A percentile compares a stretch with the other conserved stretches of the same genome.
Conservation (phyloP, 2,888 invertebrate genomes). For the Erynnis tages region DNA sequence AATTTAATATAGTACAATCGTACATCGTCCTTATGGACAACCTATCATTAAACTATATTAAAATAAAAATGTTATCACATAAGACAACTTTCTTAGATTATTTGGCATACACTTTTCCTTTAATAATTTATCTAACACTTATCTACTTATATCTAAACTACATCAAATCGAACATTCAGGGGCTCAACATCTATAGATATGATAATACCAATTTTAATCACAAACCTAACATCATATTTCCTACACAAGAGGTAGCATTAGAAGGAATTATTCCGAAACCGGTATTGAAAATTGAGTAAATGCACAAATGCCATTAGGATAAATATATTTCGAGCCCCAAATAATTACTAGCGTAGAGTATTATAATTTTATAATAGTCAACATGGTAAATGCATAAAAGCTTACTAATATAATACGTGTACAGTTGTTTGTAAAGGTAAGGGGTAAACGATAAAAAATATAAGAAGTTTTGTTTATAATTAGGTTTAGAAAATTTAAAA, state of each 20-base stretch:
- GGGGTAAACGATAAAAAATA: conserved; percentile 76
- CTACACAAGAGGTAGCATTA: conserved; percentile 44
- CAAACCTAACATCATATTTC: conserved; percentile 37
- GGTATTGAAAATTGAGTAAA: conserved; percentile 29
- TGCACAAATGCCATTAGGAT: conserved; percentile 36
- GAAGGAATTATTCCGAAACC: conserved; percentile 31
- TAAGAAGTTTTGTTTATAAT: conserved; percentile 48
- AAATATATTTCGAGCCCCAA: conserved; percentile 42
- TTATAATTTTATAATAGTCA: conserved; percentile 70
- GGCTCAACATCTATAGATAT: conserved; percentile 41
- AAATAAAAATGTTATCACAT: background rate
- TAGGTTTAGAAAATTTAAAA: conserved; percentile 38
- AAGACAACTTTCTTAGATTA: conserved; percentile 8
- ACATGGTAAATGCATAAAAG: conserved; percentile 79
- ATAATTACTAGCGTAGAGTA: conserved; percentile 49
- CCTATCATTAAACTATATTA: background rate
- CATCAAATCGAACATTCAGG: conserved; percentile 64
- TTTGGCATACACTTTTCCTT: conserved; percentile 21
- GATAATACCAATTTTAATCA: conserved; percentile 42
- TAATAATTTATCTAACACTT: conserved; percentile 61
- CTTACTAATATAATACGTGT: conserved; percentile 51
- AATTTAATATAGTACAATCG: background rate
- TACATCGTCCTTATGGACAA: background rate
- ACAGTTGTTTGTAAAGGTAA: conserved; percentile 58
- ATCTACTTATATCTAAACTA: conserved; percentile 61